Conservation (phyloP, 2,888 invertebrate species). For the Drosophila atripex region DNA sequence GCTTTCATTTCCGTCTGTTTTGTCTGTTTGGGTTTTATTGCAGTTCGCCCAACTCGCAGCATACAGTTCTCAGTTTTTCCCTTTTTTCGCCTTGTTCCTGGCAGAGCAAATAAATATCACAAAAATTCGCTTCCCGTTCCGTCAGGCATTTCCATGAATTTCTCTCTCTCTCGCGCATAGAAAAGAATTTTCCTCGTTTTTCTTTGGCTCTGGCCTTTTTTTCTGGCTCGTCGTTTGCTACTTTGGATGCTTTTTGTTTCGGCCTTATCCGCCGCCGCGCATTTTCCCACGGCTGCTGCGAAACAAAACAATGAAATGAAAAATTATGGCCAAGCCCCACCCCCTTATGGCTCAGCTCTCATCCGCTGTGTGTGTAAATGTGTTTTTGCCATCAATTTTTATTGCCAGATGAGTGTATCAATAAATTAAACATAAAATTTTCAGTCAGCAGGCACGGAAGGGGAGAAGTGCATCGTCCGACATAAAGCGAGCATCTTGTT, state of each 20-base stretch:
- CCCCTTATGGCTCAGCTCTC: not conserved
- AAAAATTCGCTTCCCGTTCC: constrained; percentile 73
- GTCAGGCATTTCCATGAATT: constrained; percentile 66
- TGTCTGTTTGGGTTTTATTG: constrained; percentile 72
- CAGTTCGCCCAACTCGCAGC: constrained; percentile 48
- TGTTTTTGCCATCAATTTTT: constrained; percentile 78
- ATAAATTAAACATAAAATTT: constrained; percentile 75
- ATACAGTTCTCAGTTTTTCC: constrained; percentile 10
- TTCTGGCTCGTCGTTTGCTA: constrained; percentile 34
- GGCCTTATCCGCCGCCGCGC: constrained; percentile 59
- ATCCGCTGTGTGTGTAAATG: constrained; percentile 51
- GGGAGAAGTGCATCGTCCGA: constrained; percentile 32
- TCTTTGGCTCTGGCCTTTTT: constrained; percentile 23
- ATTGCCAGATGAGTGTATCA: constrained; percentile 76
- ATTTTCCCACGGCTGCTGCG: constrained; percentile 53
- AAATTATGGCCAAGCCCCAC: constrained; percentile 62
- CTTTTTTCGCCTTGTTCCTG: constrained; percentile 29
- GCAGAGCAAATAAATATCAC: constrained; percentile 68
- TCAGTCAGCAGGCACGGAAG: constrained; percentile 3
- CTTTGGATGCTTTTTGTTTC: constrained; percentile 56
- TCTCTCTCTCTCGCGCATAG: constrained; percentile 50
- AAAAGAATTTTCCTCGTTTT: constrained; percentile 55
- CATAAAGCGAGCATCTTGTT: constrained; percentile 47
- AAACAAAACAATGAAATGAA: constrained; percentile 77
- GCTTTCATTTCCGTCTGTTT: constrained; percentile 73